These are phyloP conservation scores for Rousettus leschenaultii DNA, from an alignment of 2,113 vertebrate species.

Conservation along the genomic window DNA sequence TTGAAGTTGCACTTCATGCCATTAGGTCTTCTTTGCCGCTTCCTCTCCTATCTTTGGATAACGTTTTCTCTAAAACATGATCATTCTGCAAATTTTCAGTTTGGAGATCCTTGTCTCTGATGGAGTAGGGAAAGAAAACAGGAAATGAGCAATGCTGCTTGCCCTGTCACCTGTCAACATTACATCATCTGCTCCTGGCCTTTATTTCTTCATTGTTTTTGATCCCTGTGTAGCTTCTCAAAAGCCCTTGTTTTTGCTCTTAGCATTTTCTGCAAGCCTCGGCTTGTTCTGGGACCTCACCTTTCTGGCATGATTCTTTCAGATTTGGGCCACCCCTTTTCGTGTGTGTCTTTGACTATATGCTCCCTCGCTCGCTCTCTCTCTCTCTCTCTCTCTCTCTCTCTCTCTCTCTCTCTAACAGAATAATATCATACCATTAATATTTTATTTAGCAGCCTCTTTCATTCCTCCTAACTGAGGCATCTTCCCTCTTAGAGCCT, in stretches of 20 bases:
- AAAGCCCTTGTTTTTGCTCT: constrained; percentile 39
- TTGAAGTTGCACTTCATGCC: neutral
- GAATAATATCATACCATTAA: neutral
- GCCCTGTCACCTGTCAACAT: neutral
- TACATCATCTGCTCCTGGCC: constrained; percentile 47
- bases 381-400: no score
- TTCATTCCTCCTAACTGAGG: neutral
- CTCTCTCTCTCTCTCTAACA: neutral
- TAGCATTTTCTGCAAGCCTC: constrained; percentile 14
- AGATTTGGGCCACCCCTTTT: neutral
- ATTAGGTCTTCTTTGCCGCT: neutral
- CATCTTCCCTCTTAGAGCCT: neutral
- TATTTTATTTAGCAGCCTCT: constrained; percentile 27
- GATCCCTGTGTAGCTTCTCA: neutral
- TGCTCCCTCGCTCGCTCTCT: neutral
- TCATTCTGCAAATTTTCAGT: constrained; percentile 37
- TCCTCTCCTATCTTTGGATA: neutral
- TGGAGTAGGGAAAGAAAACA: neutral
- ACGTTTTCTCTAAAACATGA: neutral
- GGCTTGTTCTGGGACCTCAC: neutral
- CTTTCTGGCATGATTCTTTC: neutral
- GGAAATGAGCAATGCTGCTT: neutral
- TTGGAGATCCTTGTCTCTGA: neutral
- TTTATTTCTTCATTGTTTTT: constrained; percentile 27
- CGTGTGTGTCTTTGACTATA: constrained; percentile 15